A percentile compares a stretch with the other conserved stretches of the same genome.
Evolutionary conservation across 2,797 vertebrate species (phyloP).

Genomic region (Peromyscus attwateri): DNA sequence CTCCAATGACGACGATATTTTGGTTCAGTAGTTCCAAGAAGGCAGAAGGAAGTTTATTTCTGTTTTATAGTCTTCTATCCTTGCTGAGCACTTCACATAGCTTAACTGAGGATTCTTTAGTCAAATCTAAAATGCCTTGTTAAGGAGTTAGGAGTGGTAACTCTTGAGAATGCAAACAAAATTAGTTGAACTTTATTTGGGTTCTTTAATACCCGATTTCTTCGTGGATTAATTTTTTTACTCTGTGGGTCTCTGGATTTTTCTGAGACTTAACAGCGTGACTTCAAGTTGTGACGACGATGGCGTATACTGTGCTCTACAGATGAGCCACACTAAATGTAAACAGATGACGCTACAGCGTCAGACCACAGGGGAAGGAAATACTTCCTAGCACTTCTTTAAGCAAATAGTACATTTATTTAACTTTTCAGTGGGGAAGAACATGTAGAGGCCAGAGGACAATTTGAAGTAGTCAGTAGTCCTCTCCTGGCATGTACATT

Average conservation of each 20-base stretch:
- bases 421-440: background rate
- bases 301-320: background rate
- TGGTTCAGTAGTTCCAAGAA: background rate
- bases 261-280: background rate
- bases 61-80: conserved; percentile 34
- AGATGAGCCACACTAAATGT: background rate
- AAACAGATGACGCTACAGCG: background rate
- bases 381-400: background rate
- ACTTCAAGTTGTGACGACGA: background rate
- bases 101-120: background rate
- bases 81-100: conserved; percentile 9
- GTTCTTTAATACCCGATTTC: background rate
- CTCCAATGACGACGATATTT: background rate
- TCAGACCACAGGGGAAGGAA: background rate
- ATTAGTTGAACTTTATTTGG: conserved; percentile 17
- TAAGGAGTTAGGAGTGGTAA: conserved; percentile 33
- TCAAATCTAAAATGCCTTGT: conserved; percentile 43
- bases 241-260: background rate
- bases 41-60: conserved; percentile 34
- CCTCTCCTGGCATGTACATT: background rate
- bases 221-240: background rate
- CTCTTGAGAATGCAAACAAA: conserved; percentile 23
- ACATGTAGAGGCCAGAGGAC: background rate
- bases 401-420: background rate
- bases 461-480: too few species aligned